Evolutionary conservation across 2,797 vertebrate genomes (phyloP).

Genomic region (Distichodus sexfasciatus): DNA sequence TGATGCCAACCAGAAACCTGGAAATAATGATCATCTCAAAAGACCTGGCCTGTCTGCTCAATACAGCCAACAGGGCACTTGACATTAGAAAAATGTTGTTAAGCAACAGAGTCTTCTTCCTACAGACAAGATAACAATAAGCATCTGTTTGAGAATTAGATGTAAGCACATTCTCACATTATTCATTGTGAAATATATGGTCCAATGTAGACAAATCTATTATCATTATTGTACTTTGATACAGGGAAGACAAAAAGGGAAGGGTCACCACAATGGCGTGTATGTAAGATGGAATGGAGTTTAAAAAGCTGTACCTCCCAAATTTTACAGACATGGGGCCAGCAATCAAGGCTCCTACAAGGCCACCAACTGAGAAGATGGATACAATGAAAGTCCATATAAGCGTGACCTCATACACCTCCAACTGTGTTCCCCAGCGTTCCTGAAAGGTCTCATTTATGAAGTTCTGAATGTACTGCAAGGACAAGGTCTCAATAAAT

Average conservation of each 20-base stretch:
- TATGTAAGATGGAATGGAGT: no score
- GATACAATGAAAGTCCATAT: conserved; percentile 88
- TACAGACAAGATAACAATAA: no score
- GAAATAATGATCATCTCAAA: conserved; percentile 91
- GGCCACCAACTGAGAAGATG: conserved; percentile 83
- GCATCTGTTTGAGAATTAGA: neutral
- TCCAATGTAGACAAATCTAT: neutral
- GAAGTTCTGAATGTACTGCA: conserved; percentile 84
- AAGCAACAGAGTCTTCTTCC: conserved; percentile 87
- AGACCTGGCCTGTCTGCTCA: conserved; percentile 77
- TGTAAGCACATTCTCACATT: neutral
- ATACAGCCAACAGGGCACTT: conserved; percentile 74
- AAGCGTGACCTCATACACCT: conserved; percentile 73
- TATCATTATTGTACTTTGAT: neutral
- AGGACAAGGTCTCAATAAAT: conserved; percentile 6
- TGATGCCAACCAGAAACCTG: conserved; percentile 83
- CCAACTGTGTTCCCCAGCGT: conserved; percentile 72
- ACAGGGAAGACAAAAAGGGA: neutral
- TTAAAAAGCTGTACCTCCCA: conserved; percentile 77
- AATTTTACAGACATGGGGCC: conserved; percentile 83
- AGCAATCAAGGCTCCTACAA: conserved; percentile 79
- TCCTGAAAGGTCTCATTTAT: conserved; percentile 81
- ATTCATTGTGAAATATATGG: neutral
- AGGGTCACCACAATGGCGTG: neutral
- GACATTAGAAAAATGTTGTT: conserved; percentile 84